A percentile compares a stretch with the other conserved stretches of the same genome.
phyloP scores from a whole-genome alignment of 2,888 invertebrate species.

The Drosophila niveifrons region DNA sequence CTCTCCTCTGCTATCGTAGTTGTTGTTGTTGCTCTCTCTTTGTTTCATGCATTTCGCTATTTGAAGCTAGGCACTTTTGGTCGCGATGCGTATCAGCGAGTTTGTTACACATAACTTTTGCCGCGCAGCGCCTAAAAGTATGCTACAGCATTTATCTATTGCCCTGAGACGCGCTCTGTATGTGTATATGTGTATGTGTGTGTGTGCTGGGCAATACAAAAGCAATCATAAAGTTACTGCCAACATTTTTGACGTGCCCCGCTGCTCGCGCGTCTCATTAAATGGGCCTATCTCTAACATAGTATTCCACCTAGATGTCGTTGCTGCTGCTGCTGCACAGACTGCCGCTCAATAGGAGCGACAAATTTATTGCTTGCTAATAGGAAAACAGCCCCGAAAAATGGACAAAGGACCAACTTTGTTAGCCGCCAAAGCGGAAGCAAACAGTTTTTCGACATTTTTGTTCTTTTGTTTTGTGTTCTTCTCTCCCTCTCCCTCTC shows the following conservation, averaged over 20 bases:
- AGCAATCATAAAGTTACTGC: conserved; percentile 71
- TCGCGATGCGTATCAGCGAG: conserved; percentile 60
- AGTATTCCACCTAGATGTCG: conserved; percentile 35
- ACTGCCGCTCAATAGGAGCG: conserved; percentile 51
- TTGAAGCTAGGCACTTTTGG: conserved; percentile 9
- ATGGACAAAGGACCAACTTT: conserved; percentile 63
- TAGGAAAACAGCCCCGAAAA: conserved; percentile 59
- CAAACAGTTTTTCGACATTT: conserved; percentile 59
- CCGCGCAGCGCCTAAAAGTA: conserved; percentile 54
- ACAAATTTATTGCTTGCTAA: conserved; percentile 70
- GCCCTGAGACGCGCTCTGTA: conserved; percentile 45
- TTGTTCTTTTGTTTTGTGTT: conserved; percentile 22
- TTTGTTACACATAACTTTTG: conserved; percentile 56
- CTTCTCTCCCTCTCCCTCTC: neutral
- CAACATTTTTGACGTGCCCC: conserved; percentile 31
- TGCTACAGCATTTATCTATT: conserved; percentile 63
- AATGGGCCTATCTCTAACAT: conserved; percentile 53
- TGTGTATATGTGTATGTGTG: neutral
- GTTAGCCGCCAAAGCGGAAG: conserved; percentile 53
- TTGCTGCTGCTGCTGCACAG: neutral
- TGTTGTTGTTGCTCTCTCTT: conserved; percentile 41
- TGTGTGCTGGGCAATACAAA: conserved; percentile 51
- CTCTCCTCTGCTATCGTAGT: neutral
- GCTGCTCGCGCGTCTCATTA: conserved; percentile 10
- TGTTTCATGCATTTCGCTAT: conserved; percentile 55